phyloP scores from a whole-genome alignment of 2,888 invertebrate species.

The Latrodectus elegans region DNA sequence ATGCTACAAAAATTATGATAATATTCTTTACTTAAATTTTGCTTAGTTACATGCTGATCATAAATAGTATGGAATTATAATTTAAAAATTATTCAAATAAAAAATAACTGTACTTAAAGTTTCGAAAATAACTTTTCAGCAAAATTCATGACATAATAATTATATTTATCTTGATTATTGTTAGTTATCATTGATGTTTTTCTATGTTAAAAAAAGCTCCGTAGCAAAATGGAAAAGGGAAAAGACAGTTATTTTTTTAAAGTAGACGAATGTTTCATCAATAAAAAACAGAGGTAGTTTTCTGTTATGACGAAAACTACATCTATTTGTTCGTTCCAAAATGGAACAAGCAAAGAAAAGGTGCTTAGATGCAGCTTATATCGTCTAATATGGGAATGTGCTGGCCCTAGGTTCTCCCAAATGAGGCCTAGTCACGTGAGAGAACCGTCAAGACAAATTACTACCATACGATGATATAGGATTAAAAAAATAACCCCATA shows the following conservation, averaged over 20 bases:
- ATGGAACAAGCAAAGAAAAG: conserved; percentile 47
- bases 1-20: no score
- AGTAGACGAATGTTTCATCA: conserved; percentile 63
- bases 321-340: conserved; percentile 56
- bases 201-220: no score
- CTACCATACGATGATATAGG: conserved; percentile 45
- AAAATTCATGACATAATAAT: no score
- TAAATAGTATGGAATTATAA: no score
- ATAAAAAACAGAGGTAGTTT: conserved; percentile 54
- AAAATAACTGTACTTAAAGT: no score
- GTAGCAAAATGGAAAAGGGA: neutral
- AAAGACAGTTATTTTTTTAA: conserved; percentile 48
- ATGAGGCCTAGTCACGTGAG: conserved; percentile 61
- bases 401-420: conserved; percentile 32
- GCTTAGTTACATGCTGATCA: no score
- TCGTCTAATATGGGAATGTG: conserved; percentile 63
- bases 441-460: conserved; percentile 60
- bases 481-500: conserved; percentile 31
- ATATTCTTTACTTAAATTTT: no score
- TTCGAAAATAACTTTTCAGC: no score
- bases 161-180: no score
- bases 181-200: no score
- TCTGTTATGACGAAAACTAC: conserved; percentile 62
- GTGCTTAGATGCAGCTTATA: conserved; percentile 61
- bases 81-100: no score